Evolutionary conservation across 64 coral and sea anemone genomes (phyloP), one percentile per base, ranked within the genome.

Genomic region (Pocillopora damicornis): DNA sequence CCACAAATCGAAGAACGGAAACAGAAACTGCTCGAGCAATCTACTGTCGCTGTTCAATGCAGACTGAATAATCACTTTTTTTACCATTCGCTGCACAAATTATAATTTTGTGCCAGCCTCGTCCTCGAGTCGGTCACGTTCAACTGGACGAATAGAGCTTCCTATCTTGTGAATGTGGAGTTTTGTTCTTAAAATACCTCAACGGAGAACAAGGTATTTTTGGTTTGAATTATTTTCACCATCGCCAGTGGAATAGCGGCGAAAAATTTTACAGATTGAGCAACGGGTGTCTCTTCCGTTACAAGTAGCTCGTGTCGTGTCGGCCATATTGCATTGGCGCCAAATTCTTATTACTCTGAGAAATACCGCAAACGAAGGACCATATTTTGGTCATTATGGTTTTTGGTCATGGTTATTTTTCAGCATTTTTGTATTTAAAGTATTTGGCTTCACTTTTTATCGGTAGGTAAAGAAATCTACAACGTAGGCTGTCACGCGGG

Each of bases 71-170:
- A 87, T 62, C 75, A 37, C 59, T 59, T 79, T 87, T 92, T 90
- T 84, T 58, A 71, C 90, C 83, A 81, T 75, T 92, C 90, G 90
- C 84, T 92, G 90, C 90, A 92, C 89, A 91, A 73, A 91, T 75
- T 83, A 78, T 87, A 81, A 51, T 81, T 72, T 45, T 36, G 65
- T 80, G 76, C 60, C 63, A 90, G 90, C 90, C 90, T 92, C 90
- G 90, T 86, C 86, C 86, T 86, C 82, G 86, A 87, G 76, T 57
- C 75, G 74, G 90, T 84, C 84, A 92, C 90, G 90, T 85, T 85
- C 20, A 37, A 71, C 82, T 87, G 38, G 45, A 51, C 63, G 75
- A 87, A 76, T 87, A 68, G 90, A 81, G 73, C 42, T 51, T 51
- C 35, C 63, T 64, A 87, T 58, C 76, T 61, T 74, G 61, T 76